Evolutionary conservation across 2,888 invertebrate genomes (phyloP), one percentile per base, ranked within the genome.

Genomic region (Gastracanthus pulcherrimus): DNA sequence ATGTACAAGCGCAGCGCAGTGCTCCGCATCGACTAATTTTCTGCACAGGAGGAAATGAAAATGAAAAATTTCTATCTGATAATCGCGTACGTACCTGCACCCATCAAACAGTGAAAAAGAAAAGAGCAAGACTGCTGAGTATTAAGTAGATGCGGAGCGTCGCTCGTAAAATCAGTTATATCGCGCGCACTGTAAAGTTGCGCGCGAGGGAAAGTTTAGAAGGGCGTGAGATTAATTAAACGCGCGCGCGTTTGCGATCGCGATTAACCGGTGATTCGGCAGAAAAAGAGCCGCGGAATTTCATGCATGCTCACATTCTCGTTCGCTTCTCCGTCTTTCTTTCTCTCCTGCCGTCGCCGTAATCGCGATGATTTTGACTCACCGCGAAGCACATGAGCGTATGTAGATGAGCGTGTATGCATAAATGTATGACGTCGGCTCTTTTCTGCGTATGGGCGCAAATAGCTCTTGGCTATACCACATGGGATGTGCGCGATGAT

Each of bases 171-270:
- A 36, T 75, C 41, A 55, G 55, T 55, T 55, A 11, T 3, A 58
- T 64, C 38, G 16, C 38, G 34, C 55, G 36, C 60, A 26, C 38
- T 34, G 36, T 45, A 38, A 16, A 72, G 31, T 45, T 31, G 19
- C 34, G 13, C 7, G 13, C 9, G 23, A 66, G 48, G 55, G 64
- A 58, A 76, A 76, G 67, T 23, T 45, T 13, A 48, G 67, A 45
- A 69, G 60, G 34, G 64, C 58, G 51, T 38, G 45, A 72, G 66
- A 79, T 79, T 79, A 72, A 79, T 74, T 74, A 70, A 19, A 7
- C 48, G 11, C 5, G 58, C 7, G 34, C 31, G n/a, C 51, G 51
- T n/a, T n/a, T n/a, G 11, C 34, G 36, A 29, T 48, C 36, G 23
- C 67, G 38, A 67, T 67, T 16, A 38, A 6, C n/a, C 26, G 23